phyloP scores from a whole-genome alignment of 2,797 vertebrate species.

The Australoheros facetus region DNA sequence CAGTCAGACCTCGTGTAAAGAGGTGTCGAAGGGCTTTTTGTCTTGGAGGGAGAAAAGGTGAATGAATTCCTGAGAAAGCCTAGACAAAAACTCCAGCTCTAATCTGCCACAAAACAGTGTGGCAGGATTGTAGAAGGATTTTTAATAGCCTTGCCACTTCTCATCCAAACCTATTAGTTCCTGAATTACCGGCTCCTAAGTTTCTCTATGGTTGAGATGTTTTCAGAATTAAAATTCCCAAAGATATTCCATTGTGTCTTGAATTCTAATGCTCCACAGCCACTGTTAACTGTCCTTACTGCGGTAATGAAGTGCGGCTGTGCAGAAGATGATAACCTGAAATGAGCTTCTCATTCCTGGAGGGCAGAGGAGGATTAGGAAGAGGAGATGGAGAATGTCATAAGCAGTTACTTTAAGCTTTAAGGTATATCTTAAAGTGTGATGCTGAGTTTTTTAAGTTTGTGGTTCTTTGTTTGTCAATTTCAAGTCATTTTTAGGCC shows the following conservation, averaged over 20 bases:
- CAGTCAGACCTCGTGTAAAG: slow-evolving; percentile 29
- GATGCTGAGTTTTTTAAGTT: neutral
- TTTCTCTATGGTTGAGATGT: slow-evolving; percentile 14
- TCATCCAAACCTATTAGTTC: slow-evolving; percentile 15
- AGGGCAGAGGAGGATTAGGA: slow-evolving; percentile 39
- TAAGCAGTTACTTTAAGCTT: slow-evolving; percentile 54
- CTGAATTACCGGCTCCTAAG: slow-evolving; percentile 17
- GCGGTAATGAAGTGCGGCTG: slow-evolving; percentile 27
- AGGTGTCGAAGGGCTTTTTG: neutral
- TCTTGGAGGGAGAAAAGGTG: slow-evolving; percentile 5
- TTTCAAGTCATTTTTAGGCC: neutral
- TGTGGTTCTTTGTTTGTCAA: neutral
- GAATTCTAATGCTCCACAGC: neutral
- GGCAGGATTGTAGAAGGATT: slow-evolving; percentile 14
- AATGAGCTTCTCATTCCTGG: slow-evolving; percentile 6
- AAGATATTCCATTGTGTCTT: slow-evolving; percentile 20
- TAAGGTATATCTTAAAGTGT: slow-evolving; percentile 14
- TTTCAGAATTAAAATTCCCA: slow-evolving; percentile 33
- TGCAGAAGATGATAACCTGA: slow-evolving; percentile 25
- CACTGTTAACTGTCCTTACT: slow-evolving; percentile 11
- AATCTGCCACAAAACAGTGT: slow-evolving; percentile 17
- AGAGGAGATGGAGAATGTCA: slow-evolving; percentile 18
- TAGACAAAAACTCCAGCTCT: slow-evolving; percentile 18
- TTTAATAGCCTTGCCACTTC: slow-evolving; percentile 41
- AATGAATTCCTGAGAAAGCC: slow-evolving; percentile 5